Conservation (phyloP, 1,140 invertebrate genomes). For the Sinonovacula constricta region DNA sequence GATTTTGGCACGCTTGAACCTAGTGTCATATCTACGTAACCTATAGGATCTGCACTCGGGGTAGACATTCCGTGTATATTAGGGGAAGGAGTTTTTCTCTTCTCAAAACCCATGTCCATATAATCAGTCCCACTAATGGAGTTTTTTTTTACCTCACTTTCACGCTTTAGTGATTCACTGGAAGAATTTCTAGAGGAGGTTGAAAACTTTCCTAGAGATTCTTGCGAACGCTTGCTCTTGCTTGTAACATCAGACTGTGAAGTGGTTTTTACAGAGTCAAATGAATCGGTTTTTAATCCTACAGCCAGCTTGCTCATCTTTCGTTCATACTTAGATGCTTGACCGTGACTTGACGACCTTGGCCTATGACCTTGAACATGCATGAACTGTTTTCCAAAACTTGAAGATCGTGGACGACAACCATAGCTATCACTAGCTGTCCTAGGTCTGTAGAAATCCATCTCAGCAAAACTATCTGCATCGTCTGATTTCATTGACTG, state of each 20-base stretch:
- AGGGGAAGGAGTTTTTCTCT: constrained; percentile 57
- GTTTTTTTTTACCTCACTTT: constrained; percentile 57
- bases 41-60: constrained; percentile 45
- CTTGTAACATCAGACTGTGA: constrained; percentile 56
- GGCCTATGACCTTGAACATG: constrained; percentile 69
- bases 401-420: constrained; percentile 69
- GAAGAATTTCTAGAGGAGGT: constrained; percentile 65
- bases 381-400: constrained; percentile 65
- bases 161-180: constrained; percentile 65
- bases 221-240: constrained; percentile 54
- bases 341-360: constrained; percentile 75
- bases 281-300: constrained; percentile 55
- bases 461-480: constrained; percentile 73
- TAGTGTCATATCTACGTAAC: constrained; percentile 70
- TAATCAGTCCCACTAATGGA: constrained; percentile 60
- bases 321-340: constrained; percentile 61
- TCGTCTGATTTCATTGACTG: constrained; percentile 71
- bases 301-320: constrained; percentile 46
- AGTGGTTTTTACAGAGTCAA: constrained; percentile 60
- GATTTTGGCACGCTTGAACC: constrained; percentile 47
- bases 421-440: constrained; percentile 76
- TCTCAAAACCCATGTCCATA: constrained; percentile 67
- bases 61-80: constrained; percentile 15
- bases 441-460: constrained; percentile 71
- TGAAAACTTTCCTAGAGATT: constrained; percentile 66